phyloP scores from a whole-genome alignment of 2,113 vertebrate genomes.

The Albula goreensis region DNA sequence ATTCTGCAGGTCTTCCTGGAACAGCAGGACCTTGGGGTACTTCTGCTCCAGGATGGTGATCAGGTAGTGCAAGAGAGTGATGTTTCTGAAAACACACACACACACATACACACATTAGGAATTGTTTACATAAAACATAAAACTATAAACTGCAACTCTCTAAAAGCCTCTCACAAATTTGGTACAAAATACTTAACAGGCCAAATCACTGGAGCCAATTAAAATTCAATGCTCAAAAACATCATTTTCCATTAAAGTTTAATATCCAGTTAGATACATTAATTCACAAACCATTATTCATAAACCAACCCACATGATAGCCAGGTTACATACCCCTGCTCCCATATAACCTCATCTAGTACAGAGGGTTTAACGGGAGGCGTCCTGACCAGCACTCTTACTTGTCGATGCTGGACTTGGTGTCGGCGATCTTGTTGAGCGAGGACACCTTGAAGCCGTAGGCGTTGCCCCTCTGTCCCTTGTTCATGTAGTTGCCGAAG shows the following conservation, averaged over 20 bases:
- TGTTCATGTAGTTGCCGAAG: slow-evolving; percentile 99
- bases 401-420: slow-evolving; percentile 99
- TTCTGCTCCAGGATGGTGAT: slow-evolving; percentile 97
- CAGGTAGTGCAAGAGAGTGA: slow-evolving; percentile 96
- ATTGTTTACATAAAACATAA: too few species aligned
- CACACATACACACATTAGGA: not conserved
- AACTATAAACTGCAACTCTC: too few species aligned
- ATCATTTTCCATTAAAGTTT: too few species aligned
- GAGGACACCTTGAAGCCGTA: slow-evolving; percentile 96
- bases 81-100: slow-evolving; percentile 74
- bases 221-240: too few species aligned
- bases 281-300: not conserved
- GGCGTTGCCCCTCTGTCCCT: slow-evolving; percentile 94
- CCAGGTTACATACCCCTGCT: not conserved
- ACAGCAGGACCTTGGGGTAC: slow-evolving; percentile 86
- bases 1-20: slow-evolving; percentile 84
- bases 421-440: slow-evolving; percentile 96
- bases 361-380: not conserved
- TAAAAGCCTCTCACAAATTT: too few species aligned
- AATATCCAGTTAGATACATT: too few species aligned
- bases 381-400: slow-evolving; percentile 60
- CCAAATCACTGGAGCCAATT: too few species aligned
- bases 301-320: not conserved
- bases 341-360: not conserved
- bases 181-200: too few species aligned